phyloP scores from a whole-genome alignment of 2,113 vertebrate genomes.

The Heterochromis multidens region DNA sequence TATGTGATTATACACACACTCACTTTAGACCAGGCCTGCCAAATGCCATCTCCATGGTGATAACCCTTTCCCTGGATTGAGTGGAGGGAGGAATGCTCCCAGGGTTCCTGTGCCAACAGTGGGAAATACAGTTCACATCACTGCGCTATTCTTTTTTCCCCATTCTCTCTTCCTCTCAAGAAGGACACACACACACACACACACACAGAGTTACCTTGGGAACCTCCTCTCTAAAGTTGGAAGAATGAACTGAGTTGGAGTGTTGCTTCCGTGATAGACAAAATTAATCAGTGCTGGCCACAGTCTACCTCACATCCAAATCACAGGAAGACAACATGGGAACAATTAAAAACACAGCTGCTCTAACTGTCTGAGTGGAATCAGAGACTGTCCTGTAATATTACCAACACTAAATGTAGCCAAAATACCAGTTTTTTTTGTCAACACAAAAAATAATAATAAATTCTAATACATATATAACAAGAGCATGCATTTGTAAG shows the following conservation, averaged over 20 bases:
- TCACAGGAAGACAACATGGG: constrained; percentile 23
- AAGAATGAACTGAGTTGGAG: constrained; percentile 10
- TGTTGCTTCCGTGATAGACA: constrained; percentile 31
- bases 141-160: constrained; percentile 47
- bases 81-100: constrained; percentile 56
- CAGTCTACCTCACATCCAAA: constrained; percentile 33
- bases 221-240: constrained; percentile 7
- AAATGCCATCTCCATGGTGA: constrained; percentile 74
- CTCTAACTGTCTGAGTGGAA: background rate
- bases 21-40: constrained; percentile 51
- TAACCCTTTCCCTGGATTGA: constrained; percentile 74
- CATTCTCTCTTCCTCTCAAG: constrained; percentile 56
- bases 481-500: background rate
- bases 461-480: background rate
- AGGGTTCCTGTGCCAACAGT: constrained; percentile 54
- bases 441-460: background rate
- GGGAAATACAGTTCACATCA: constrained; percentile 57
- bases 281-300: constrained; percentile 35
- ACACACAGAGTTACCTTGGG: constrained; percentile 10
- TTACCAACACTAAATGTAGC: background rate
- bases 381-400: background rate
- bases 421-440: background rate
- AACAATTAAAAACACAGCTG: constrained; percentile 36
- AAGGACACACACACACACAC: background rate
- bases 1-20: constrained; percentile 7